Percentiles rank a stretch among this genome's conserved stretches.
phyloP scores from a whole-genome alignment of 1,140 invertebrate genomes.

The Hyposmocoma kahamanoa region DNA sequence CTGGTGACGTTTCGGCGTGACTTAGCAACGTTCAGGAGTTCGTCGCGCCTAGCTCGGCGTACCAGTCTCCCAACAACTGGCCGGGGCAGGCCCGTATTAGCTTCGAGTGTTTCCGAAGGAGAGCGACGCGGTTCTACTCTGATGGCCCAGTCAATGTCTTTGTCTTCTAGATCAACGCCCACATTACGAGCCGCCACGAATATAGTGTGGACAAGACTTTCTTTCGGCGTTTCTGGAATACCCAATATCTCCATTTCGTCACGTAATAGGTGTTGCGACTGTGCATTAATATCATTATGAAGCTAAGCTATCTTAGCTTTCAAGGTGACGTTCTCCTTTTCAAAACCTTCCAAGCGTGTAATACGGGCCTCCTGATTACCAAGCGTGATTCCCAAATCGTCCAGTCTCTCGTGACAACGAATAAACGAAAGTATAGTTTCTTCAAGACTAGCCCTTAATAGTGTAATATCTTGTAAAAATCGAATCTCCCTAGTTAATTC shows the following conservation, averaged over 20 bases:
- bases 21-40: constrained; percentile 6
- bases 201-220: constrained; percentile 10
- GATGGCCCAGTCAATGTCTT: constrained; percentile 11
- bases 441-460: not conserved
- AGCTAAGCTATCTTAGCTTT: not conserved
- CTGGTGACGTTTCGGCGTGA: constrained; percentile 2
- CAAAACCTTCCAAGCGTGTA: not conserved
- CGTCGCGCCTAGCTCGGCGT: constrained; percentile 5
- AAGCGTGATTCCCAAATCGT: not conserved
- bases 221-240: constrained; percentile 8
- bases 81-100: not conserved
- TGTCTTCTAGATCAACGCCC: constrained; percentile 8
- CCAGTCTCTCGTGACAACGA: not conserved
- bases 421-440: not conserved
- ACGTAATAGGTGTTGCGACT: not conserved
- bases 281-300: not conserved
- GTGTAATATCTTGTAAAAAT: not conserved
- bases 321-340: not conserved
- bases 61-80: constrained; percentile 5
- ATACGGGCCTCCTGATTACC: not conserved
- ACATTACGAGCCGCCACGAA: constrained; percentile 7
- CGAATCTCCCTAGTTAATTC: not conserved
- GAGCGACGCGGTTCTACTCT: not conserved
- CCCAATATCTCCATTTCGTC: constrained; percentile 1
- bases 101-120: not conserved